Evolutionary conservation across 1,140 invertebrate species (phyloP), one percentile per base, ranked within the genome.

Genomic region (Drosophila sechellia): DNA sequence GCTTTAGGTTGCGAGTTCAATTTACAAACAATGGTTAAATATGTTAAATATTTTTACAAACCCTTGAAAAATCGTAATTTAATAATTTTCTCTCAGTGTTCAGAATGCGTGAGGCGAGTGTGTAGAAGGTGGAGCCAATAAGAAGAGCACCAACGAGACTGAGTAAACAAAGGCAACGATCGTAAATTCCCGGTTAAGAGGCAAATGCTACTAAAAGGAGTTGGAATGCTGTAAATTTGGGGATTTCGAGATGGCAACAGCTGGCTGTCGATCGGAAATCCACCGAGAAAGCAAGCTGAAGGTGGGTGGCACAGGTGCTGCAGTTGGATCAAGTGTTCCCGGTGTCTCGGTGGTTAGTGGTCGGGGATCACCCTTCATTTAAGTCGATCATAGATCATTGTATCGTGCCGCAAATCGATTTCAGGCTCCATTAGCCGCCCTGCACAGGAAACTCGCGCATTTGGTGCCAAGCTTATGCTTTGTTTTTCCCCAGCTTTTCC

Each of bases 231-330:
- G 83, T 87, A 87, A 87, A 87, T 87, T 87, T 48, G 45, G 77
- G 83, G 84, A 87, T 87, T 87, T 73, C 6, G 66, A 79, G 78
- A 66, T 87, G 83, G 79, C 79, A 87, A 87, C 83, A 86, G 83
- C 83, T 87, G 83, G 20, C 55, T 58, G 34, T 71, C 54, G 46
- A 57, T 49, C 37, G 35, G 39, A 48, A 10, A 17, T 42, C 59
- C 12, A 20, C 37, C n/a, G 35, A 20, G 11, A n/a, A 3, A 17
- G 22, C 20, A 22, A 4, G 13, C 11, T 31, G 20, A 15, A n/a
- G 65, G 64, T 77, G 81, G 73, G 77, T 85, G 77, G 63, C 35
- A 60, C 45, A 57, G 73, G 52, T 77, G 74, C 37, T 45, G 17
- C 59, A 27, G 71, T 59, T 39, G 37, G 40, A 17, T 22, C 13